These are phyloP conservation scores for Spatulosminthurus flaviceps DNA, from an alignment of 2,888 invertebrate species.

Conservation along the genomic window DNA sequence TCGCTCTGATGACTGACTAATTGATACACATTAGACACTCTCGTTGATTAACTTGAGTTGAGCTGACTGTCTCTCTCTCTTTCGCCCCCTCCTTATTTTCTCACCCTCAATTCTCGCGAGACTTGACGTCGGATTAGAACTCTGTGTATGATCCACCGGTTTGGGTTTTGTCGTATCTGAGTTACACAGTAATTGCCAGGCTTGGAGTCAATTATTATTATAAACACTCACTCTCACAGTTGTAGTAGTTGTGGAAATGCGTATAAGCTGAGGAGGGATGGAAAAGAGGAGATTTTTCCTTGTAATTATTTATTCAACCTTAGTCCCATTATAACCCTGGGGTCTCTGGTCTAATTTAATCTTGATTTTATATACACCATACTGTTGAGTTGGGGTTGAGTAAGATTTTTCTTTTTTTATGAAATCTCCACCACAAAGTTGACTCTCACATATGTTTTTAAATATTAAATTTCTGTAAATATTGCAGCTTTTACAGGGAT, in stretches of 20 bases:
- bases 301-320: constrained; percentile 18
- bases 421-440: neutral
- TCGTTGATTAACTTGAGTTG: constrained; percentile 52
- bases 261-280: too few species aligned
- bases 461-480: too few species aligned
- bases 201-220: neutral
- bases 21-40: constrained; percentile 56
- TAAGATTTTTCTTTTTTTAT: neutral
- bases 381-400: neutral
- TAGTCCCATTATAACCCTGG: neutral
- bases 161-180: neutral
- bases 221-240: neutral
- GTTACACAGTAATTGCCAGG: neutral
- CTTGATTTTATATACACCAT: neutral
- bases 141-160: neutral
- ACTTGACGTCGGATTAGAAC: neutral
- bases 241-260: too few species aligned
- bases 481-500: too few species aligned
- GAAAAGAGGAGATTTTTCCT: too few species aligned
- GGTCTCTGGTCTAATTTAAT: constrained; percentile 4
- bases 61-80: neutral
- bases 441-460: too few species aligned
- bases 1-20: constrained; percentile 57
- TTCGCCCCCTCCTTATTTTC: constrained; percentile 35
- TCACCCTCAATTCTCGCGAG: constrained; percentile 26